Evolutionary conservation across 2,113 vertebrate genomes (phyloP).

Genomic region (Zapornia atra): DNA sequence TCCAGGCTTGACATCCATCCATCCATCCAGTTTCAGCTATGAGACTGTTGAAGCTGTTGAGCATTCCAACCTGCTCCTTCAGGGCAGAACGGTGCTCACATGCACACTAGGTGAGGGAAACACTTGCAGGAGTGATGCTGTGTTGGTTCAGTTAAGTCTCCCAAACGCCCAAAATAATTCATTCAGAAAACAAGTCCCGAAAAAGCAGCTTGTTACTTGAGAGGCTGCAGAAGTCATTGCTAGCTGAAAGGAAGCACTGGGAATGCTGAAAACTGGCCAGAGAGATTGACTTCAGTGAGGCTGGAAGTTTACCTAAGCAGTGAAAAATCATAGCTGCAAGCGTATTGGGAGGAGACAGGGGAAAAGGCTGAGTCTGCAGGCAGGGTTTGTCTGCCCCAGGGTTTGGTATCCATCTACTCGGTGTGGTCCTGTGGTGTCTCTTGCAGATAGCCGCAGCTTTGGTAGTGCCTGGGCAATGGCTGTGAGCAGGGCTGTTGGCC

Average conservation of each 20-base stretch:
- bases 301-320: background rate
- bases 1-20: background rate
- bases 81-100: background rate
- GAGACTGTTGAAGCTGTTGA: accelerated
- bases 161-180: background rate
- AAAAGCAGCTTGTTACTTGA: background rate
- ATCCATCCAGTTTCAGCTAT: background rate
- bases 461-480: background rate
- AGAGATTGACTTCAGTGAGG: background rate
- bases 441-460: background rate
- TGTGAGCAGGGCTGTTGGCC: background rate
- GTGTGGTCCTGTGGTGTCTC: accelerated
- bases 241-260: background rate
- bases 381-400: background rate
- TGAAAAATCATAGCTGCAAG: background rate
- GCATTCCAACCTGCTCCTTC: background rate
- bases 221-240: background rate
- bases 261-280: background rate
- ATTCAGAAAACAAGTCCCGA: too few species aligned
- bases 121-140: background rate
- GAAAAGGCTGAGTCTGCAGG: background rate
- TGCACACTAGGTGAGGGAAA: accelerated
- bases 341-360: accelerated
- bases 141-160: background rate
- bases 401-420: background rate